Evolutionary conservation across 2,888 invertebrate genomes (phyloP).

Genomic region (Clepsis dumicolana): DNA sequence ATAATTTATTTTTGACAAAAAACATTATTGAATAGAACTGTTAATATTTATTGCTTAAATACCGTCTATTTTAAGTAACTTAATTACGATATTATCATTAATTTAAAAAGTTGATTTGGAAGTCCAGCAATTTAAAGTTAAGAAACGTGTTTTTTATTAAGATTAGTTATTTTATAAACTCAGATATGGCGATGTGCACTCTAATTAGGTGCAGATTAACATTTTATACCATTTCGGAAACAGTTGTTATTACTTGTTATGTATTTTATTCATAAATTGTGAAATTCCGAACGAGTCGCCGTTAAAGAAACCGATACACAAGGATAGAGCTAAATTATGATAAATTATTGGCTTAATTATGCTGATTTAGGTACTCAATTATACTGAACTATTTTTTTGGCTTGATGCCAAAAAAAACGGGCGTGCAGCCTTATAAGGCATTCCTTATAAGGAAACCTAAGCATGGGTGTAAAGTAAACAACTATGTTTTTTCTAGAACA

Average conservation of each 20-base stretch:
- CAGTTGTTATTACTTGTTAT: constrained; percentile 3
- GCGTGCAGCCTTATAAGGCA: too few species aligned
- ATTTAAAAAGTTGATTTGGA: constrained; percentile 6
- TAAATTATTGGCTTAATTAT: constrained; percentile 9
- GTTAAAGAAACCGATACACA: constrained; percentile 24
- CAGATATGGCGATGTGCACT: not conserved
- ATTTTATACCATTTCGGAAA: constrained; percentile 24
- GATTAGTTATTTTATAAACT: not conserved
- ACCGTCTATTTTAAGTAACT: not conserved
- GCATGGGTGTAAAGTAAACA: too few species aligned
- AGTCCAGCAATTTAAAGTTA: not conserved
- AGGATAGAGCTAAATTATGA: constrained; percentile 18
- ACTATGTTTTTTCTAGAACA: too few species aligned
- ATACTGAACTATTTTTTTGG: too few species aligned
- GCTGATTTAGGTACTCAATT: not conserved
- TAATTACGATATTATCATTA: not conserved
- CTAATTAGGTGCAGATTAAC: constrained; percentile 31
- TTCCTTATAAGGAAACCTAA: too few species aligned
- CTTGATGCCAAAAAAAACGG: too few species aligned
- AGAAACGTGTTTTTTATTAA: constrained; percentile 1
- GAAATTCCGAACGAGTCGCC: not conserved
- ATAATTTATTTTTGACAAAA: not conserved
- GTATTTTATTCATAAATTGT: constrained; percentile 9
- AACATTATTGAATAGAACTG: not conserved
- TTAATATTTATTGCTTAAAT: not conserved